Base-by-base conservation (phyloP, 37 sponge, comb jelly and placozoan genomes). In the Oopsacas minuta region DNA sequence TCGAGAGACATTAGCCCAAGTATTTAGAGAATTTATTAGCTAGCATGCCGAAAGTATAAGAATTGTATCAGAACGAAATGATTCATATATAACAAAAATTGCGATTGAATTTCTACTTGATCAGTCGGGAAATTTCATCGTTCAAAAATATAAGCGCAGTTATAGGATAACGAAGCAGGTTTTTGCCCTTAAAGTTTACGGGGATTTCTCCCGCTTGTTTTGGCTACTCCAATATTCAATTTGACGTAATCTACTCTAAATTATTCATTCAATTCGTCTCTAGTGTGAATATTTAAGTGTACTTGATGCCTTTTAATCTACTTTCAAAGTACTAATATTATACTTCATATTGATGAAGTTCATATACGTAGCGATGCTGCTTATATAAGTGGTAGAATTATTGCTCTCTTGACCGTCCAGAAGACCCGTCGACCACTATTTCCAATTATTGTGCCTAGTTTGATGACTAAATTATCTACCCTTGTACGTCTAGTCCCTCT, bases 361-460 rank as follows among this genome's bases (percentile, higher is more conserved):
- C 75, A 61, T 61, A 61, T 61, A 61, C 75, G 75, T 61, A 61
- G 75, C 75, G 75, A 61, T 61, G 75, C 75, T n/a, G 28, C 32
- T 61, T 61, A 61, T 61, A 61, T 32, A 61, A 34, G 75, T 61
- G 75, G 75, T 61, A 61, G 30, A 61, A 61, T 61, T 61, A 61
- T 61, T 61, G 75, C 32, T 34, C 75, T 12, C 20, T 20, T 12
- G 17, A 61, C 75, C 7, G 30, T 61, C 7, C 51, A 46, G 51
- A 46, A 17, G 51, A 46, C 51, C 51, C 51, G 17, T 17, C 51
- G 17, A 46, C 51, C 51, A 46, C 51, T 46, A 46, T 61, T 61
- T 61, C 28, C 75, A 20, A 61, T 61, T 32, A 61, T 61, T 25
- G 75, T 61, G 7, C 28, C 75, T 61, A 61, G 75, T 61, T 61